Percentiles rank a stretch among this genome's conserved stretches.
phyloP scores from a whole-genome alignment of 2,113 vertebrate genomes.

The Electrona antarctica region DNA sequence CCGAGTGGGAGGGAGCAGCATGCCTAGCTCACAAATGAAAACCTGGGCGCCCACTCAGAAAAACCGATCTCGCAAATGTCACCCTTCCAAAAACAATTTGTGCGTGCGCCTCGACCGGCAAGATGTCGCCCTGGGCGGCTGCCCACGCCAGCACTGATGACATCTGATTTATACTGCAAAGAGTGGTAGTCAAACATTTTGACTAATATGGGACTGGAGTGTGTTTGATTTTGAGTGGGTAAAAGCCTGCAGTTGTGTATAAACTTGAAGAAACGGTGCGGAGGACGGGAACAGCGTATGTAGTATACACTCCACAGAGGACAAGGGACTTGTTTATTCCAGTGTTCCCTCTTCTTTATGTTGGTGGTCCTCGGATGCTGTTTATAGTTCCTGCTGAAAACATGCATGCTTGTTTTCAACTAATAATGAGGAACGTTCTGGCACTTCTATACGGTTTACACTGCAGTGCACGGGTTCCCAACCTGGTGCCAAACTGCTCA shows the following conservation, averaged over 20 bases:
- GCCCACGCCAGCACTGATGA: background rate
- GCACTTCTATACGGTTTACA: too few relatives aligned
- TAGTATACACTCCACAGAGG: conserved; percentile 46
- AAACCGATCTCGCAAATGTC: too few relatives aligned
- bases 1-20: too few relatives aligned
- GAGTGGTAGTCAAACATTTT: conserved; percentile 35
- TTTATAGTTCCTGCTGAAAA: conserved; percentile 57
- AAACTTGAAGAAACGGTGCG: conserved; percentile 33
- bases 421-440: conserved; percentile 44
- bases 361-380: conserved; percentile 63
- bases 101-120: too few relatives aligned
- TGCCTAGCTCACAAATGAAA: too few relatives aligned
- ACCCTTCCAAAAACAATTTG: too few relatives aligned
- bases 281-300: conserved; percentile 3
- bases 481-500: too few relatives aligned
- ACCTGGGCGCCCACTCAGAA: too few relatives aligned
- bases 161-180: conserved; percentile 49
- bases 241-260: conserved; percentile 46
- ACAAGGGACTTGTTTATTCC: conserved; percentile 53
- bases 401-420: conserved; percentile 39
- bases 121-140: too few relatives aligned
- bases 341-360: conserved; percentile 45
- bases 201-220: conserved; percentile 44
- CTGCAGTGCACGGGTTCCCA: too few relatives aligned
- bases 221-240: conserved; percentile 56